Percentiles rank a stretch among this genome's conserved stretches.
Evolutionary conservation across 2,113 vertebrate genomes (phyloP).

Genomic region (Notarius quadriscutis): DNA sequence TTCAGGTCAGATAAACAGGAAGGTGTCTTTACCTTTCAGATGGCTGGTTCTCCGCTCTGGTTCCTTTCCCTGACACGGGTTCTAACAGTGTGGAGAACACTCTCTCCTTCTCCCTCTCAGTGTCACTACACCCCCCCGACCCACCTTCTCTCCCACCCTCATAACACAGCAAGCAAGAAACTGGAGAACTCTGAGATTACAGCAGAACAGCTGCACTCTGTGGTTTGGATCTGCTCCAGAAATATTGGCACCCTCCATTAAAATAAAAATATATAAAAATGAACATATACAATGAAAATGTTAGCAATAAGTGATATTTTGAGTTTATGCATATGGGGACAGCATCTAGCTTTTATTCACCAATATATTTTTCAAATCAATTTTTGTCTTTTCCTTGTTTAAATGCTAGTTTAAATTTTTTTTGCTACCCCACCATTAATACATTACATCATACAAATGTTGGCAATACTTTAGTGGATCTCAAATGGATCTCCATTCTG

Average conservation of each 20-base stretch:
- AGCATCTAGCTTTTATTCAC: neutral
- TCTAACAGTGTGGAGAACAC: neutral
- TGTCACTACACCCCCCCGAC: neutral
- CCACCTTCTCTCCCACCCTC: conserved; percentile 17
- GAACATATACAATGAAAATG: neutral
- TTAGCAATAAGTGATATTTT: neutral
- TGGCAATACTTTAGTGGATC: neutral
- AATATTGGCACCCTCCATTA: neutral
- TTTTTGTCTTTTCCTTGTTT: too few relatives aligned
- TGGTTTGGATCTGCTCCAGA: neutral
- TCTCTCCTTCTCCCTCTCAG: conserved; percentile 23
- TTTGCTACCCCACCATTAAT: neutral
- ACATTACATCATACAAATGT: neutral
- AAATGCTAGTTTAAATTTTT: neutral
- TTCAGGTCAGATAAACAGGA: neutral
- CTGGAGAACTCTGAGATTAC: conserved; percentile 28
- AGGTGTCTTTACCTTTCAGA: conserved; percentile 43
- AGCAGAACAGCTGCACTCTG: conserved; percentile 41
- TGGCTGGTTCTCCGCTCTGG: neutral
- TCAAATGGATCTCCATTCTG: neutral
- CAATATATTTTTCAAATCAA: neutral
- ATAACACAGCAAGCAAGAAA: conserved; percentile 29
- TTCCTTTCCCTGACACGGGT: conserved; percentile 10
- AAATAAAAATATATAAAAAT: neutral
- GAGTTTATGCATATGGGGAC: neutral